phyloP scores from a whole-genome alignment of 2,113 vertebrate species.

The Patagioenas fasciata region DNA sequence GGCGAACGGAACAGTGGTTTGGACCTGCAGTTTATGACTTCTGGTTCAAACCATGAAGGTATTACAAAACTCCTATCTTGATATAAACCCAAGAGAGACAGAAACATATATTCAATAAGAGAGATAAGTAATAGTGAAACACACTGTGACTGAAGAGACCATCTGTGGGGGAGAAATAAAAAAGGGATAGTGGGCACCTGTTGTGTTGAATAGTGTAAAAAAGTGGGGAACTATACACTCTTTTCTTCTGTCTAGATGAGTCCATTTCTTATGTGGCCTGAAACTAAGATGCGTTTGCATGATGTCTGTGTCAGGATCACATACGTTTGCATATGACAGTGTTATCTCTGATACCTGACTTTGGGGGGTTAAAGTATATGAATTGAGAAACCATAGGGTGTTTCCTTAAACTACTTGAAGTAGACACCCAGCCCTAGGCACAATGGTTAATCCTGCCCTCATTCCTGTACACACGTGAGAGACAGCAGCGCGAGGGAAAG shows the following conservation, averaged over 20 bases:
- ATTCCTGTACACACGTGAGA: not conserved
- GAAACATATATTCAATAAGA: not conserved
- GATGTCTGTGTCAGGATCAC: not conserved
- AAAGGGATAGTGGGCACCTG: not conserved
- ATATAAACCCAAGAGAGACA: not conserved
- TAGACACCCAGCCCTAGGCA: not conserved
- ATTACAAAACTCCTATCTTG: not conserved
- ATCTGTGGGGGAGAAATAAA: not conserved
- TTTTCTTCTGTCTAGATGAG: not conserved
- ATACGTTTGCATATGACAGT: not conserved
- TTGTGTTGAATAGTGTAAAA: not conserved
- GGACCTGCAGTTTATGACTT: not conserved
- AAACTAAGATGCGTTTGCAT: not conserved
- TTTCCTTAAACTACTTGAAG: not conserved
- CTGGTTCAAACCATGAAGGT: not conserved
- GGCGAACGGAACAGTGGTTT: not conserved
- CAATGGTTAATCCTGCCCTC: not conserved
- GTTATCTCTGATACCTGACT: not conserved
- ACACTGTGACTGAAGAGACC: not conserved
- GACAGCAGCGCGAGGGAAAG: not conserved
- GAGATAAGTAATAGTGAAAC: not conserved
- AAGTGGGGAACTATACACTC: not conserved
- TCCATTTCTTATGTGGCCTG: not conserved
- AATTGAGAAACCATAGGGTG: not conserved
- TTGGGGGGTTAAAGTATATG: not conserved